phyloP scores from a whole-genome alignment of 2,113 vertebrate species.

The Pionites leucogaster region DNA sequence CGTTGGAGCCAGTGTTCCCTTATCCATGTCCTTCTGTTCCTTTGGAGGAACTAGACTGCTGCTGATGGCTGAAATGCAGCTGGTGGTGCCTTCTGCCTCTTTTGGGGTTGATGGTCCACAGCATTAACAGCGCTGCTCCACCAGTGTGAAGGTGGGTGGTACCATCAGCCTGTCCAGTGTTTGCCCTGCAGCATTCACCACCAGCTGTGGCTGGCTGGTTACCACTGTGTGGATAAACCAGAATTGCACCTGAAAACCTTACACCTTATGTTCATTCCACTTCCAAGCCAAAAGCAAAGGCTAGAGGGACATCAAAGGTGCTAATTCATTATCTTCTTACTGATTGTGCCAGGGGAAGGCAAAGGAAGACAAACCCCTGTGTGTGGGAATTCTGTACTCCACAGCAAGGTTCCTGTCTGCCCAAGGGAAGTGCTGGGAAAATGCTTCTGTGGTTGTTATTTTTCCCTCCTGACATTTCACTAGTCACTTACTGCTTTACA shows the following conservation, averaged over 20 bases:
- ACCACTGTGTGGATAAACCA: background rate
- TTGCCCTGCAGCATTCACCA: background rate
- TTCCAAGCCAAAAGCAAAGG: background rate
- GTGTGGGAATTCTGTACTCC: background rate
- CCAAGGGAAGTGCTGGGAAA: background rate
- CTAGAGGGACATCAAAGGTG: background rate
- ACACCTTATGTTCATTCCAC: background rate
- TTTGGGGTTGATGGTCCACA: background rate
- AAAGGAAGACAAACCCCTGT: background rate
- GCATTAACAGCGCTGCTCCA: background rate
- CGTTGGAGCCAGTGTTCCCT: background rate
- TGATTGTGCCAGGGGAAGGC: accelerated
- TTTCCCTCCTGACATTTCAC: background rate
- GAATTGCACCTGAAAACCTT: background rate
- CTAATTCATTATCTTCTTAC: background rate
- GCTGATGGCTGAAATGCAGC: background rate
- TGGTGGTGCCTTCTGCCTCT: background rate
- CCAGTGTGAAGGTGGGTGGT: background rate
- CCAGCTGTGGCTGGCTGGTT: background rate
- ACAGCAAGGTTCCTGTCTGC: background rate
- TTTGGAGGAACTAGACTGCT: background rate
- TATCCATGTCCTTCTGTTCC: accelerated
- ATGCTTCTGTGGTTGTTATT: background rate
- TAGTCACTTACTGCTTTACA: background rate
- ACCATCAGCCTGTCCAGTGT: accelerated